Evolutionary conservation across 2,113 vertebrate genomes (phyloP).

Genomic region (human): DNA sequence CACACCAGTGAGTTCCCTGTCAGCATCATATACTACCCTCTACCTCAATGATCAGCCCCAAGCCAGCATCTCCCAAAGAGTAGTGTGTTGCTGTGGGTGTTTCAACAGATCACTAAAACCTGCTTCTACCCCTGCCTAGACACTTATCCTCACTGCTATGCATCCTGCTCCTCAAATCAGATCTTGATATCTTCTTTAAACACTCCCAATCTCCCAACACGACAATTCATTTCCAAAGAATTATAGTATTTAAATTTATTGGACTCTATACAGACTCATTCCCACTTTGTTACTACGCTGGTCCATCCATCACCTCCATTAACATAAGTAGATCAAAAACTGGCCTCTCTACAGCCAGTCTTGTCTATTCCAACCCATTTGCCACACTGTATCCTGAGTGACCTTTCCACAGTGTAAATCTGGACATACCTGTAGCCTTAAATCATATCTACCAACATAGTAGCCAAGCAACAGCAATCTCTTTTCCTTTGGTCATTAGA

Average conservation of each 20-base stretch:
- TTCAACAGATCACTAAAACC: not conserved
- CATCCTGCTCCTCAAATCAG: not conserved
- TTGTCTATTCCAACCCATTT: not conserved
- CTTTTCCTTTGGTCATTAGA: not conserved
- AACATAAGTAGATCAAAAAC: not conserved
- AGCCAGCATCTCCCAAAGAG: not conserved
- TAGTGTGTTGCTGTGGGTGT: not conserved
- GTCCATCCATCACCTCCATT: not conserved
- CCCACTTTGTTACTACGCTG: not conserved
- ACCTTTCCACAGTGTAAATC: not conserved
- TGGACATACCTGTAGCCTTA: not conserved
- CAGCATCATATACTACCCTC: not conserved
- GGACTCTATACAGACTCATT: not conserved
- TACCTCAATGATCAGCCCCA: not conserved
- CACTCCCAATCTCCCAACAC: not conserved
- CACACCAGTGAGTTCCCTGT: not conserved
- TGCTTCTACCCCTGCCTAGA: not conserved
- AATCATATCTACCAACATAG: not conserved
- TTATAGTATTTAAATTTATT: not conserved
- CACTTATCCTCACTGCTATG: not conserved
- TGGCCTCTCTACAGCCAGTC: not conserved
- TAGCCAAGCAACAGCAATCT: not conserved
- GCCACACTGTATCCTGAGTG: not conserved
- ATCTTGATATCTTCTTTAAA: not conserved
- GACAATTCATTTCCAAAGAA: not conserved